Evolutionary conservation across 2,888 invertebrate species (phyloP), one percentile per base, ranked within the genome.

Genomic region (Parnassius smintheus): DNA sequence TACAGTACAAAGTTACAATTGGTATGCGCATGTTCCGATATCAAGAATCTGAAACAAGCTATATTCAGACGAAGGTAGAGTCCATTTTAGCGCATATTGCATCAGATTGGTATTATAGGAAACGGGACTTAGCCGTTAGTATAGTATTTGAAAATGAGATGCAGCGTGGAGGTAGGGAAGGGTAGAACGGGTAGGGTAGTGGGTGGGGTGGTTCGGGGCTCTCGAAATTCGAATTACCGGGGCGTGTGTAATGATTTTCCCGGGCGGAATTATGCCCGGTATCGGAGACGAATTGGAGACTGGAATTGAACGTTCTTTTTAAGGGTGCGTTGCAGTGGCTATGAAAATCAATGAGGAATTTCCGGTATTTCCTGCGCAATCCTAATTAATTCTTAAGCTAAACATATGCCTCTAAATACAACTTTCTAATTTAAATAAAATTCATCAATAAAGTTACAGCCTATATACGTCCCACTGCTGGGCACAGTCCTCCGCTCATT

Each of bases 201-300:
- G 65, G 72, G 59, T 70, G 68, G 65, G 63, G 56, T 69, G 71
- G 75, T 71, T 75, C 74, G 79, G 80, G 79, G 78, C 80, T 82
- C 86, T 88, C 88, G 84, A 86, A 89, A 89, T 86, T 89, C 88
- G 88, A 91, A 90, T 91, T 88, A 88, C 88, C 89, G 82, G 86
- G 86, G 88, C 91, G 90, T 89, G 81, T 88, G 88, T 91, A 91
- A 91, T 91, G 91, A 91, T 91, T 91, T 91, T 87, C 90, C 91
- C 86, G 85, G 84, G 73, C 81, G 84, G 86, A 89, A 89, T 88
- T 88, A 89, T 88, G 84, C 83, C 80, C 81, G 83, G 85, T 85
- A 91, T 90, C 81, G 88, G 82, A 82, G 83, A 78, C 77, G 81
- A 78, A 83, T 82, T 80, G 82, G 81, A 80, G 74, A 72, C 70